Evolutionary conservation across 2,888 invertebrate species (phyloP).

Genomic region (Drosophila yooni): DNA sequence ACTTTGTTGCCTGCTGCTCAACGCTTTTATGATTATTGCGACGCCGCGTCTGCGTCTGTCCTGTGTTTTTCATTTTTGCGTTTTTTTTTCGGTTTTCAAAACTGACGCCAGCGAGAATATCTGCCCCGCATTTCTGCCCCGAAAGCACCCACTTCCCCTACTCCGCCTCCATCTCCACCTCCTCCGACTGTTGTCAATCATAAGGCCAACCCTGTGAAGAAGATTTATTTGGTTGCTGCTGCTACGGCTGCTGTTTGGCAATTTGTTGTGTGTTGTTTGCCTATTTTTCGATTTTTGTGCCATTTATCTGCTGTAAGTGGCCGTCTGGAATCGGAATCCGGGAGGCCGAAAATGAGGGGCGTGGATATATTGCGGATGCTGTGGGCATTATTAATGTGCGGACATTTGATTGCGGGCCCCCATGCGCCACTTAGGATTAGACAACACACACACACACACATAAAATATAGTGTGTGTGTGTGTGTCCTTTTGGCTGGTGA

Average conservation of each 20-base stretch:
- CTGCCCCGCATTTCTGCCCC: background rate
- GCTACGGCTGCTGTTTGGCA: constrained; percentile 47
- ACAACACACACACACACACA: background rate
- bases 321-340: constrained; percentile 22
- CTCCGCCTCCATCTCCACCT: background rate
- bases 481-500: constrained; percentile 26
- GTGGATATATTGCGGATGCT: constrained; percentile 22
- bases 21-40: constrained; percentile 77
- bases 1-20: constrained; percentile 21
- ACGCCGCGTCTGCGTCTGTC: constrained; percentile 77
- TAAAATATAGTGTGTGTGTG: constrained; percentile 5
- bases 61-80: constrained; percentile 37
- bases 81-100: constrained; percentile 17
- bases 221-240: constrained; percentile 30
- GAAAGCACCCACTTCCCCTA: background rate
- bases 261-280: constrained; percentile 62
- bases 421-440: constrained; percentile 50
- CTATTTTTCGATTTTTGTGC: constrained; percentile 61
- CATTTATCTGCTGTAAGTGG: constrained; percentile 64
- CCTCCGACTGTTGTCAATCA: constrained; percentile 61
- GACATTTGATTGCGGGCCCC: constrained; percentile 54
- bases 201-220: constrained; percentile 37
- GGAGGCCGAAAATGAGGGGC: background rate
- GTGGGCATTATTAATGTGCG: constrained; percentile 70
- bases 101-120: constrained; percentile 62